These are phyloP conservation scores for Nothocercus julius DNA, from an alignment of 2,113 vertebrate species.

Conservation along the genomic window DNA sequence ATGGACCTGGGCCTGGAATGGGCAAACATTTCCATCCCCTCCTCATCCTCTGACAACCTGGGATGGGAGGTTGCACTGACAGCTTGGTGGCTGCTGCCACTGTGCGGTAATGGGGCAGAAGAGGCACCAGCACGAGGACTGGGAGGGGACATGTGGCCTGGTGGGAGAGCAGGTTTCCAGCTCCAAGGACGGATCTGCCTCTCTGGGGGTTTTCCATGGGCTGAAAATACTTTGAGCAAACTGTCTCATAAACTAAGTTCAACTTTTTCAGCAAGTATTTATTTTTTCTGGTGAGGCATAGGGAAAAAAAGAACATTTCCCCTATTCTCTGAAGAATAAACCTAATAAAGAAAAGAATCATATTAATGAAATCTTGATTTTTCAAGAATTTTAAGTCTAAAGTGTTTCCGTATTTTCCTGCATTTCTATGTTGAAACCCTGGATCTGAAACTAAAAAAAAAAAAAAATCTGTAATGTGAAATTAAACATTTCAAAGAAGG, in stretches of 20 bases:
- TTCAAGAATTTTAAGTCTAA: neutral
- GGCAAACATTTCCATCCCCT: neutral
- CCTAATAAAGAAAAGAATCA: neutral
- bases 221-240: neutral
- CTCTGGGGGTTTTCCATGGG: accelerated
- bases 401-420: neutral
- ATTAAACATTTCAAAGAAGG: neutral
- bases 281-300: neutral
- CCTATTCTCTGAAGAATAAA: neutral
- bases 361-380: neutral
- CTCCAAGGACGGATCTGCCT: neutral
- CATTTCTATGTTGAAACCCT: neutral
- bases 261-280: neutral
- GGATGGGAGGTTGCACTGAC: neutral
- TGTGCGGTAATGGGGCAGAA: neutral
- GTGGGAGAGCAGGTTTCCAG: neutral
- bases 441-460: neutral
- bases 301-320: neutral
- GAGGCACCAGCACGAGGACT: neutral
- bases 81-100: neutral
- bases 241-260: neutral
- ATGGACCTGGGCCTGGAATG: too few species aligned
- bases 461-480: neutral
- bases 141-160: too few species aligned
- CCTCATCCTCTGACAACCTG: neutral